Conservation (phyloP, 2,888 invertebrate species). For the Micoletzkya japonica region DNA sequence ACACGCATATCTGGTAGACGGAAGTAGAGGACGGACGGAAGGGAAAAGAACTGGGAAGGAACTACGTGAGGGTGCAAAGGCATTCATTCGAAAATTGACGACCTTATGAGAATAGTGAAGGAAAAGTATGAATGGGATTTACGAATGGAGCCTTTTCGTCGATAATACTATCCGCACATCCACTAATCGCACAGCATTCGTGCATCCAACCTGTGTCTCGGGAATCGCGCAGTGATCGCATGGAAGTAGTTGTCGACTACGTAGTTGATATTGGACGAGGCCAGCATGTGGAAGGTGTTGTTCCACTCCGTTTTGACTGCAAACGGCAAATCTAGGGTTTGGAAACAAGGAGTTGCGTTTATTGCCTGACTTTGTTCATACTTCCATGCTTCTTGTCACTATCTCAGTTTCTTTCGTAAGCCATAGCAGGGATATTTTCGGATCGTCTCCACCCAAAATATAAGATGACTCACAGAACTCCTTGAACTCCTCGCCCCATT, state of each 20-base stretch:
- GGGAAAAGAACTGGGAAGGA: neutral
- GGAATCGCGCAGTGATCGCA: constrained; percentile 50
- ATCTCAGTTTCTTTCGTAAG: too few relatives aligned
- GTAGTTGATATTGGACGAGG: constrained; percentile 46
- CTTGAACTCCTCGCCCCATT: constrained; percentile 54
- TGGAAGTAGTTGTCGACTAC: constrained; percentile 59
- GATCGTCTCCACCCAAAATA: neutral
- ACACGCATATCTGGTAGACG: constrained; percentile 43
- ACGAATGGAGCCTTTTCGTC: neutral
- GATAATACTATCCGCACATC: neutral
- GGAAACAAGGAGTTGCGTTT: too few relatives aligned
- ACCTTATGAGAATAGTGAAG: neutral
- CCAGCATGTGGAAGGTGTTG: constrained; percentile 39
- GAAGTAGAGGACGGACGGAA: neutral
- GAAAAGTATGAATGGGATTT: neutral
- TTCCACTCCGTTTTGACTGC: constrained; percentile 49
- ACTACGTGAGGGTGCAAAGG: neutral
- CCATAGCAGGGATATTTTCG: too few relatives aligned
- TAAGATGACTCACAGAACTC: constrained; percentile 42
- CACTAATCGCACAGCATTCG: neutral
- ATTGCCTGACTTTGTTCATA: neutral
- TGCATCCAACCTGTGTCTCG: constrained; percentile 10
- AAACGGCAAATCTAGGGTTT: constrained; percentile 3
- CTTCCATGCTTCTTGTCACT: too few relatives aligned
- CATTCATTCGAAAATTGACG: neutral